These are phyloP conservation scores for Lutjanus campechanus DNA, from an alignment of 2,797 vertebrate genomes.

Conservation along the genomic window DNA sequence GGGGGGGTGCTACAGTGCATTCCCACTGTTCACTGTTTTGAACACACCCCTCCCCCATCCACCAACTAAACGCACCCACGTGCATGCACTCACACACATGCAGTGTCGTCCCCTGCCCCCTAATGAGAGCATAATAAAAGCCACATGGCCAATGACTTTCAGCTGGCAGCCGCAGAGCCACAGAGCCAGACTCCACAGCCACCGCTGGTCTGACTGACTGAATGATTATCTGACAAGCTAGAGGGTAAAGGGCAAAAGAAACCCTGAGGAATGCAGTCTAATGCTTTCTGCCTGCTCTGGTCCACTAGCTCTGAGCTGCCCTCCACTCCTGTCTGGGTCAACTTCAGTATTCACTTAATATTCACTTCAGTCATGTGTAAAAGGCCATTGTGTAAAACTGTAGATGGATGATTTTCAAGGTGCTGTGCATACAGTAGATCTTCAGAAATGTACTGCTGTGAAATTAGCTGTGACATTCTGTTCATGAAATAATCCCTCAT, in stretches of 20 bases:
- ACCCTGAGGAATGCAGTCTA: conserved; percentile 55
- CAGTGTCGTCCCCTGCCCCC: conserved; percentile 57
- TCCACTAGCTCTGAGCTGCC: conserved; percentile 9
- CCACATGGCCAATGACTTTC: conserved; percentile 85
- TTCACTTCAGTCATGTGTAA: not conserved
- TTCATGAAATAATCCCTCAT: not conserved
- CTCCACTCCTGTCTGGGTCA: not conserved
- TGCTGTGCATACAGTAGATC: not conserved
- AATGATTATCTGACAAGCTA: conserved; percentile 59
- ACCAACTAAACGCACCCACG: conserved; percentile 43
- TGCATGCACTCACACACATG: conserved; percentile 53
- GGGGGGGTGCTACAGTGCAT: conserved; percentile 57
- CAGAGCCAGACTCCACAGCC: conserved; percentile 48
- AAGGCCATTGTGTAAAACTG: not conserved
- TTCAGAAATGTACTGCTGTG: conserved; percentile 6
- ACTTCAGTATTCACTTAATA: conserved; percentile 11
- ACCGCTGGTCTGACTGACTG: conserved; percentile 52
- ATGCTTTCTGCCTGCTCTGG: conserved; percentile 42
- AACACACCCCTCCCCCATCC: conserved; percentile 71
- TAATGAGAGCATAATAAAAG: conserved; percentile 84
- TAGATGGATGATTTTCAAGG: conserved; percentile 3
- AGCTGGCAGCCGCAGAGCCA: conserved; percentile 71
- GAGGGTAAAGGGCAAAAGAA: conserved; percentile 58
- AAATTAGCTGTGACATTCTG: not conserved
- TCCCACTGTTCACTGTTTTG: conserved; percentile 72